Evolutionary conservation across 2,797 vertebrate genomes (phyloP).

Genomic region (Epinephelus coioides): DNA sequence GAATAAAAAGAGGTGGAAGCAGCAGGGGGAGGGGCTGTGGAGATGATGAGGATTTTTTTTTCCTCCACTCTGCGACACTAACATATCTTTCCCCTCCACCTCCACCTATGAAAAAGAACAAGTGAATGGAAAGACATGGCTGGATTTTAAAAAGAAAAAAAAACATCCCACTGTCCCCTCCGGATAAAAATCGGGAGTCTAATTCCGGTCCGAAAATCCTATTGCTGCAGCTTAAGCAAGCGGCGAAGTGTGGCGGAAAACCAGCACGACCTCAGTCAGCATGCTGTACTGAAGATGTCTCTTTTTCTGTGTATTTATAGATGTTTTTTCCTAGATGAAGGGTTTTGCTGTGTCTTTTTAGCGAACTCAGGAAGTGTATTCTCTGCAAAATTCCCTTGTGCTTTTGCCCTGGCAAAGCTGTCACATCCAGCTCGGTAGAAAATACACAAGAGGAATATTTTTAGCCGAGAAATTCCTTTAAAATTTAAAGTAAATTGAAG

Average conservation of each 20-base stretch:
- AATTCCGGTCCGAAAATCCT: slow-evolving; percentile 51
- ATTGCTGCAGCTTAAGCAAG: slow-evolving; percentile 34
- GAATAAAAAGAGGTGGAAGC: slow-evolving; percentile 8
- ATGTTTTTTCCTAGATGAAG: slow-evolving; percentile 29
- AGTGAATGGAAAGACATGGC: slow-evolving; percentile 20
- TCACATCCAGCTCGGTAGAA: slow-evolving; percentile 23
- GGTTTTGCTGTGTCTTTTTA: slow-evolving; percentile 30
- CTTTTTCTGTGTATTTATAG: slow-evolving; percentile 39
- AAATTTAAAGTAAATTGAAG: slow-evolving; percentile 13
- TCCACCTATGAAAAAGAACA: slow-evolving; percentile 13
- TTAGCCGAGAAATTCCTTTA: slow-evolving; percentile 18
- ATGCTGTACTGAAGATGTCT: slow-evolving; percentile 44
- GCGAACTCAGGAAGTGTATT: slow-evolving; percentile 30
- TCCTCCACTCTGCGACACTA: slow-evolving; percentile 13
- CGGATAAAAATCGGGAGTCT: slow-evolving; percentile 33
- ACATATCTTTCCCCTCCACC: slow-evolving; percentile 66
- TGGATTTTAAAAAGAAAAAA: slow-evolving; percentile 13
- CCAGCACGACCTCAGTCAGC: slow-evolving; percentile 46
- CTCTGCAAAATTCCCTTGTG: slow-evolving; percentile 35
- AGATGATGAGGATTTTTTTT: slow-evolving; percentile 30
- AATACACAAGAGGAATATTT: slow-evolving; percentile 32
- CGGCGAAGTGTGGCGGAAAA: slow-evolving; percentile 43
- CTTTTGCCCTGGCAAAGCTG: slow-evolving; percentile 1
- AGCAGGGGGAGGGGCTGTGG: slow-evolving; percentile 16
- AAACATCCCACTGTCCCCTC: slow-evolving; percentile 22